These are phyloP conservation scores for Rhogogaster chlorosoma DNA, from an alignment of 2,888 invertebrate species.

Conservation along the genomic window DNA sequence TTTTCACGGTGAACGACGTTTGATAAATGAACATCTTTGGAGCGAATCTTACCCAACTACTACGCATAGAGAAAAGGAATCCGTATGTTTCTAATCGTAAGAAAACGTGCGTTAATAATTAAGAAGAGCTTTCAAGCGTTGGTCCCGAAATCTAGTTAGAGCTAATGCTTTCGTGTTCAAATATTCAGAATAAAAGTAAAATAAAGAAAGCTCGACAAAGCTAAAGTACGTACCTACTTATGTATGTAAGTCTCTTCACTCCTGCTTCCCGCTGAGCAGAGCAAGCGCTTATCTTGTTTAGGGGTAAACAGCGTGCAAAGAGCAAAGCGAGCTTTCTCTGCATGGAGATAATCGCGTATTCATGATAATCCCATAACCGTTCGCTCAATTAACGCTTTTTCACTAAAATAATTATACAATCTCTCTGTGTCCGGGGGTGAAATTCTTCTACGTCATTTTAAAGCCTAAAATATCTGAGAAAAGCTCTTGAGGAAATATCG, in stretches of 20 bases:
- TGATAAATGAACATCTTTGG: too few relatives aligned
- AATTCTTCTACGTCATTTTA: neutral
- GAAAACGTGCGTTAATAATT: neutral
- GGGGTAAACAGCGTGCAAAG: constrained; percentile 8
- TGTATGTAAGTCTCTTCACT: neutral
- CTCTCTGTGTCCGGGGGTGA: neutral
- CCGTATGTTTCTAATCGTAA: neutral
- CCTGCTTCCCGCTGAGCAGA: neutral
- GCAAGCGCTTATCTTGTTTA: constrained; percentile 22
- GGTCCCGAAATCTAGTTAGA: neutral
- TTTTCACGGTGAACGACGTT: too few relatives aligned
- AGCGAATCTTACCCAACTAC: too few relatives aligned
- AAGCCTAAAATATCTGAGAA: neutral
- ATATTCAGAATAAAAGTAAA: neutral
- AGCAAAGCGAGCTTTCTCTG: neutral
- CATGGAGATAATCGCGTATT: constrained; percentile 7
- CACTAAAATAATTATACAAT: constrained; percentile 11
- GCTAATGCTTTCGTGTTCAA: neutral
- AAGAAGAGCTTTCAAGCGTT: neutral
- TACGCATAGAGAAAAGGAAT: too few relatives aligned
- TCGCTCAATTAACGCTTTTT: neutral
- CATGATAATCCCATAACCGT: neutral
- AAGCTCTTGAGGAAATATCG: neutral
- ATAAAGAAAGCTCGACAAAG: neutral
- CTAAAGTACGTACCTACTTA: neutral